A percentile compares a stretch with the other conserved stretches of the same genome.
phyloP scores from a whole-genome alignment of 1,140 invertebrate genomes.

The Conus ventricosus region DNA sequence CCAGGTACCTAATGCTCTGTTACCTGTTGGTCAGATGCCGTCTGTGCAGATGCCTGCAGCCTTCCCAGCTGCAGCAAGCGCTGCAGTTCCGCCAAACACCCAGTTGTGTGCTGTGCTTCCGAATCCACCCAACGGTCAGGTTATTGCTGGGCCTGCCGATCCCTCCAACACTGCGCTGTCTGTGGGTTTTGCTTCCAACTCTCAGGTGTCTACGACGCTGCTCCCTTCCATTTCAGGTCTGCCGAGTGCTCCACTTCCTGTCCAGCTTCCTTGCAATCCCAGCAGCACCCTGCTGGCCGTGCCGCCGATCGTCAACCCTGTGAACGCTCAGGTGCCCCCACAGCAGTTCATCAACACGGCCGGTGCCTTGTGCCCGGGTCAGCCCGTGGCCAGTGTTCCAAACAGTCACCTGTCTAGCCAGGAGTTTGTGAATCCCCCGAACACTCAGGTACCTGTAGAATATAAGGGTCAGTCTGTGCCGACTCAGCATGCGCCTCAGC shows the following conservation, averaged over 20 bases:
- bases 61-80: not conserved
- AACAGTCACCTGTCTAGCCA: not conserved
- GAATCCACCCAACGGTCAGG: not conserved
- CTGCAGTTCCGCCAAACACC: not conserved
- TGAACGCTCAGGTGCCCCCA: not conserved
- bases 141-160: not conserved
- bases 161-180: too few species aligned
- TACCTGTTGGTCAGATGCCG: too few species aligned
- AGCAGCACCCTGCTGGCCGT: not conserved
- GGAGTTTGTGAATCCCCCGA: not conserved
- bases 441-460: not conserved
- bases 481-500: not conserved
- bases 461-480: too few species aligned
- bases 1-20: not conserved
- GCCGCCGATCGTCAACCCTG: not conserved
- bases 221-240: not conserved
- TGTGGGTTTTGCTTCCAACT: not conserved
- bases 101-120: not conserved
- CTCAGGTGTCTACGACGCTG: not conserved
- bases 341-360: not conserved
- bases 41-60: not conserved
- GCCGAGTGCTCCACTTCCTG: not conserved
- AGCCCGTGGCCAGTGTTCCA: not conserved
- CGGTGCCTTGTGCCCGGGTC: not conserved
- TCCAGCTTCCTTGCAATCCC: not conserved